phyloP scores from a whole-genome alignment of 2,113 vertebrate species.

The Nycticorax nycticorax region DNA sequence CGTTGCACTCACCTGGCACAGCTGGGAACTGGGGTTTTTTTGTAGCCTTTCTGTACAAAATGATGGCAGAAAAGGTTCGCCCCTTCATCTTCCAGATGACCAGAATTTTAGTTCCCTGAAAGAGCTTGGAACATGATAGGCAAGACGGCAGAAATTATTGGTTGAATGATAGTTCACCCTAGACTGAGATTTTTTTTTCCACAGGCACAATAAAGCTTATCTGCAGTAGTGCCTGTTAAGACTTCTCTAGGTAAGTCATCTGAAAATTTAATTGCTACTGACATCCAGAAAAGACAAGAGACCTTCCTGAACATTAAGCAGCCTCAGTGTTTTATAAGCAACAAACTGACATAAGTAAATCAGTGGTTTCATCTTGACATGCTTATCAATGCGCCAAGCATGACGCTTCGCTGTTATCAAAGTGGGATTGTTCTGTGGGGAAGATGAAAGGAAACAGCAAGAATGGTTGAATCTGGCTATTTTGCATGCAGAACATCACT shows the following conservation, averaged over 20 bases:
- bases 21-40: not conserved
- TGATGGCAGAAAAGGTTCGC: not conserved
- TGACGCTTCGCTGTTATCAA: not conserved
- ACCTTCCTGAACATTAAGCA: not conserved
- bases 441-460: not conserved
- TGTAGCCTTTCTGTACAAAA: not conserved
- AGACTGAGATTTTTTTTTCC: not conserved
- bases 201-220: not conserved
- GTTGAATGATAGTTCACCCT: not conserved
- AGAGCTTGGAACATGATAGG: not conserved
- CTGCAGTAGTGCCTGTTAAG: not conserved
- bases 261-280: not conserved
- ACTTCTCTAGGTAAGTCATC: not conserved
- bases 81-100: not conserved
- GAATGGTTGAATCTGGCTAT: not conserved
- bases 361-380: not conserved
- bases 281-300: not conserved
- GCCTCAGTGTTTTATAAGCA: not conserved
- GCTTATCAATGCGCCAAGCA: not conserved
- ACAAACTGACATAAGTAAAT: not conserved
- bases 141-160: not conserved
- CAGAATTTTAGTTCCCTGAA: not conserved
- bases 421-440: not conserved
- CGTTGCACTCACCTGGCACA: not conserved
- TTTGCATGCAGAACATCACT: not conserved